Conservation (phyloP, 1,140 invertebrate genomes). For the Tetramorium parvispinum region DNA sequence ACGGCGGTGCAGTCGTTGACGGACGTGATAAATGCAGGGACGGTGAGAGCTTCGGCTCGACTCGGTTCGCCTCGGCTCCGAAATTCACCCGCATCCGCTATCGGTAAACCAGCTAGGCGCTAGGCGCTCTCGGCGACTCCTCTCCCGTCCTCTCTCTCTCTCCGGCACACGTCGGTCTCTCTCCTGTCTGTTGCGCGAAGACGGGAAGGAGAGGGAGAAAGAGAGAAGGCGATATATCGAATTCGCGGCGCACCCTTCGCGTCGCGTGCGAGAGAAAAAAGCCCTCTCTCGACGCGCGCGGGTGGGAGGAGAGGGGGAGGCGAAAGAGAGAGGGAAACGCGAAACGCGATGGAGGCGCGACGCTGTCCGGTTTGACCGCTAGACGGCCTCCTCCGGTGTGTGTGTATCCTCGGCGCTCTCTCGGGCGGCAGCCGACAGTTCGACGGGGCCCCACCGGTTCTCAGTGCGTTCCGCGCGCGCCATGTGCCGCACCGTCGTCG, state of each 20-base stretch:
- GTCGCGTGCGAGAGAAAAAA: conserved; percentile 28
- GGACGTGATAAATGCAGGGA: not conserved
- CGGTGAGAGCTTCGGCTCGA: conserved; percentile 36
- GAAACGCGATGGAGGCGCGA: conserved; percentile 63
- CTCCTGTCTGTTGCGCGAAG: not conserved
- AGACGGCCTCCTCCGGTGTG: conserved; percentile 33
- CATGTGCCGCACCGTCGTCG: conserved; percentile 64
- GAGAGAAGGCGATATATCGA: conserved; percentile 25
- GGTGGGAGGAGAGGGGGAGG: not conserved
- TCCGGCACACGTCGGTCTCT: not conserved
- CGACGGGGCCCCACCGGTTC: not conserved
- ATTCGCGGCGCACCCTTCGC: conserved; percentile 55
- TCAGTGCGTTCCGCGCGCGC: conserved; percentile 63
- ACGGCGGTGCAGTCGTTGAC: conserved; percentile 18
- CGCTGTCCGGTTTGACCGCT: conserved; percentile 62
- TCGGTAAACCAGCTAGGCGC: conserved; percentile 70
- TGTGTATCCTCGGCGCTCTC: not conserved
- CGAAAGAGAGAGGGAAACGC: not conserved
- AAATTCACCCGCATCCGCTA: conserved; percentile 68
- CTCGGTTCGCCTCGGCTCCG: conserved; percentile 2
- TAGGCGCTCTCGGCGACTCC: conserved; percentile 60
- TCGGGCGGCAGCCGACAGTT: not conserved
- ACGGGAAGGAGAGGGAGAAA: not conserved
- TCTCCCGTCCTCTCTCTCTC: too few species aligned
- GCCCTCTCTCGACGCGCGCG: not conserved